Conservation (phyloP, 2,888 invertebrate genomes). For the Rhagonycha fulva region DNA sequence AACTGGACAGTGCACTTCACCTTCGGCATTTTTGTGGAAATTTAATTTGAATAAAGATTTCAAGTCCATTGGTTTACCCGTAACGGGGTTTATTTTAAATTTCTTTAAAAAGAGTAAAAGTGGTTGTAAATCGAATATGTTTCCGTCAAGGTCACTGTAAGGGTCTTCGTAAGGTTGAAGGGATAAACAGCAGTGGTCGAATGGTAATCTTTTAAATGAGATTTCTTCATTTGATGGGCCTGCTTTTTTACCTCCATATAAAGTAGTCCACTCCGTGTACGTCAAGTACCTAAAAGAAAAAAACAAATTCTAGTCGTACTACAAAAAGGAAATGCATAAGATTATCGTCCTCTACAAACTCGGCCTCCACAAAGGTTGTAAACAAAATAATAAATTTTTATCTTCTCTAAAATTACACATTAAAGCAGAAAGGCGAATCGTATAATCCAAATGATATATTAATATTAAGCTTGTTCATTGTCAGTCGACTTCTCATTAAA, state of each 20-base stretch:
- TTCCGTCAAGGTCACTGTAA: slow-evolving; percentile 87
- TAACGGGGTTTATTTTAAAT: slow-evolving; percentile 91
- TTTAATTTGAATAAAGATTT: slow-evolving; percentile 84
- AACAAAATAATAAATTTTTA: too few species aligned
- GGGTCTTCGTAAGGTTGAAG: slow-evolving; percentile 92
- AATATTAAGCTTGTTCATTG: too few species aligned
- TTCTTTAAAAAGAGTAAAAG: slow-evolving; percentile 86
- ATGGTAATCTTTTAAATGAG: slow-evolving; percentile 89
- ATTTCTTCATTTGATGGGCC: slow-evolving; percentile 73
- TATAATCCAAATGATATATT: too few species aligned
- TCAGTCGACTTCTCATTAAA: too few species aligned
- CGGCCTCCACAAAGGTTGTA: too few species aligned
- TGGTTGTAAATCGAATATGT: slow-evolving; percentile 90
- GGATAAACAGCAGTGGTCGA: slow-evolving; percentile 89
- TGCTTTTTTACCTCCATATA: slow-evolving; percentile 84
- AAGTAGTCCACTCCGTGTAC: slow-evolving; percentile 85
- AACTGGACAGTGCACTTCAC: slow-evolving; percentile 90
- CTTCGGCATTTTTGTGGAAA: slow-evolving; percentile 84
- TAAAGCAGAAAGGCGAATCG: slow-evolving; percentile 2
- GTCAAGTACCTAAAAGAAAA: slow-evolving; percentile 74
- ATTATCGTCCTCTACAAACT: too few species aligned
- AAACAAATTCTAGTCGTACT: neutral
- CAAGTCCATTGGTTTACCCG: slow-evolving; percentile 83
- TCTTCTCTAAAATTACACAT: too few species aligned
- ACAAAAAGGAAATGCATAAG: too few species aligned